A percentile compares a stretch with the other conserved stretches of the same genome.
phyloP scores from a whole-genome alignment of 2,888 invertebrate genomes.

The Linnaemya vulpina region DNA sequence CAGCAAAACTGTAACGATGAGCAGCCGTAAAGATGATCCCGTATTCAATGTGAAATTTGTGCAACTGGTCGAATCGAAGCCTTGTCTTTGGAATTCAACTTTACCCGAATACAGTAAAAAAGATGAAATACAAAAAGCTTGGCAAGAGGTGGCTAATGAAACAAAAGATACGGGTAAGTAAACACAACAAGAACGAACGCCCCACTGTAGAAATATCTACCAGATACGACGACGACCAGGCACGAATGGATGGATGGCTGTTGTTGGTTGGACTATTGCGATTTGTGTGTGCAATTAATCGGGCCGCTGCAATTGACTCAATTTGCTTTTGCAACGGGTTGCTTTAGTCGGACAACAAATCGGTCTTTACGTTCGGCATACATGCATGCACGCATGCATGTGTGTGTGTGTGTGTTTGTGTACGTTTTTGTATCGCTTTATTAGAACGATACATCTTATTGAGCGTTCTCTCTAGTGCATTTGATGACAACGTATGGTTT shows the following conservation, averaged over 20 bases:
- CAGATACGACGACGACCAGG: background rate
- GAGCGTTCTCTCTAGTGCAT: conserved; percentile 16
- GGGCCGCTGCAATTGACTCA: conserved; percentile 56
- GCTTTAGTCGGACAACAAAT: conserved; percentile 33
- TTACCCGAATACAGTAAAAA: conserved; percentile 81
- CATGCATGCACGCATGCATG: background rate
- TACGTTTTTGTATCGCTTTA: background rate
- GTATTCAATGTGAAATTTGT: conserved; percentile 81
- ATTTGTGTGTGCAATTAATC: conserved; percentile 49
- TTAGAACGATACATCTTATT: conserved; percentile 2
- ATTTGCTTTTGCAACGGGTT: conserved; percentile 47
- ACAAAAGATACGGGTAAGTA: conserved; percentile 80
- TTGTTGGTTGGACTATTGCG: background rate
- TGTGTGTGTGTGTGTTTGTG: background rate
- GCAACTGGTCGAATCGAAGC: conserved; percentile 79
- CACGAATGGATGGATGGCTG: too few relatives aligned
- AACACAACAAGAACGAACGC: conserved; percentile 45
- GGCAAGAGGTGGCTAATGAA: conserved; percentile 81
- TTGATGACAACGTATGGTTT: background rate
- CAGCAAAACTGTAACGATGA: conserved; percentile 69
- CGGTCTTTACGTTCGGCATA: conserved; percentile 35
- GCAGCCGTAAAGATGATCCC: conserved; percentile 81
- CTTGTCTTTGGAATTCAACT: conserved; percentile 80
- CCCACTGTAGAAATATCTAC: background rate
- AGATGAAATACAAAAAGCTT: conserved; percentile 80